Evolutionary conservation across 2,888 invertebrate genomes (phyloP), one percentile per base, ranked within the genome.

Genomic region (Cephonodes hylas): DNA sequence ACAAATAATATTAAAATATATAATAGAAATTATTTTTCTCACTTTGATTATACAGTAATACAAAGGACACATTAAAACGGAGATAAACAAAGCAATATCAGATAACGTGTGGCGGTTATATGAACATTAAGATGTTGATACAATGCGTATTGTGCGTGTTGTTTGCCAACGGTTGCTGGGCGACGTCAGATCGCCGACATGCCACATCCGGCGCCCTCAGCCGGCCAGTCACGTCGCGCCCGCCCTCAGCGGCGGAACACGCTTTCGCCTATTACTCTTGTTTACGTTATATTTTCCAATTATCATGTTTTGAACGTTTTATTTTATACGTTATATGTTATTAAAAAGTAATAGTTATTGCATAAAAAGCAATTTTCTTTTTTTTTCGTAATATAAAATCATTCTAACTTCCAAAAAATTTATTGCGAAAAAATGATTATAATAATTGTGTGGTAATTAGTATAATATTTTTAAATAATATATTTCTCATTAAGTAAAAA

Each of bases 101-200:
- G 15, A 13, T n/a, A 48, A 48, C 27, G 7, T 7, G 25, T 48
- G 15, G n/a, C 22, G 48, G 7, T 46, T 46, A 1, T 2, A 18
- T 45, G 23, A n/a, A 13, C n/a, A 23, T 48, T 25, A 13, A 25
- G 25, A 61, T 66, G 62, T 57, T 42, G 34, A 42, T 3, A 45
- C 58, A 64, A 53, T 53, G 65, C 62, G 62, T 61, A 44, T 38
- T 45, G 76, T 72, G 78, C 79, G 79, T 84, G 85, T 85, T 91
- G 91, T 91, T 91, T 86, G 86, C 81, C 81, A 86, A 77, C 84
- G 80, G 91, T 91, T 91, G 90, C 91, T 64, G 66, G 69, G 91
- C 76, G 77, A 91, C 91, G 78, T 70, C 62, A 63, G 77, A 79
- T 73, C 70, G 74, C 72, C 76, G 77, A 77, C 79, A 81, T 81